Conservation (phyloP, 2,797 vertebrate species). For the Enteromius unitaeniatus region DNA sequence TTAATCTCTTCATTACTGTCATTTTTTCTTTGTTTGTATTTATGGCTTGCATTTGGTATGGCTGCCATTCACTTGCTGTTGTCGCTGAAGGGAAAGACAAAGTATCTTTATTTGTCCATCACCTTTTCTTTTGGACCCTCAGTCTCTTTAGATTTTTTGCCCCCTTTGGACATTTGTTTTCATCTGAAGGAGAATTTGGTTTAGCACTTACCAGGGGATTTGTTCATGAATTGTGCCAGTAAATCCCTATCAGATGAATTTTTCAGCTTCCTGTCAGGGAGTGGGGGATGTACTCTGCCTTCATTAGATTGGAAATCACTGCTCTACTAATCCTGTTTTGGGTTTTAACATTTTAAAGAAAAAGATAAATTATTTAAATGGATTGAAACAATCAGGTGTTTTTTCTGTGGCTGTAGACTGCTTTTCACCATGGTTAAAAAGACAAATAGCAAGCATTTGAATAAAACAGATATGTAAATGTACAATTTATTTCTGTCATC, state of each 20-base stretch:
- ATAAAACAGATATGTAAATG: slow-evolving; percentile 81
- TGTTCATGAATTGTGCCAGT: slow-evolving; percentile 45
- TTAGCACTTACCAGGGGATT: slow-evolving; percentile 45
- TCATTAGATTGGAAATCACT: slow-evolving; percentile 56
- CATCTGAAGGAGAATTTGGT: slow-evolving; percentile 43
- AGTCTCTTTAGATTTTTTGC: slow-evolving; percentile 11
- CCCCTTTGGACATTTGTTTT: slow-evolving; percentile 56
- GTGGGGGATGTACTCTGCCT: slow-evolving; percentile 46
- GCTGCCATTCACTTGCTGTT: slow-evolving; percentile 38
- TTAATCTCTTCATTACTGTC: slow-evolving; percentile 1
- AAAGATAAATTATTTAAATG: slow-evolving; percentile 65
- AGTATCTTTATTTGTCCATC: neutral
- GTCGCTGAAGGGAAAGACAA: slow-evolving; percentile 3
- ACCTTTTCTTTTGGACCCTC: neutral
- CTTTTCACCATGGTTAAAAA: slow-evolving; percentile 76
- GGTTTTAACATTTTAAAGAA: slow-evolving; percentile 77
- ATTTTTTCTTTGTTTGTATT: slow-evolving; percentile 58
- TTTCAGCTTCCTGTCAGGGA: slow-evolving; percentile 48
- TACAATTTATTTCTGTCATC: neutral
- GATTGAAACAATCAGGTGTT: slow-evolving; percentile 75
- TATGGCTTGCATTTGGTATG: slow-evolving; percentile 50
- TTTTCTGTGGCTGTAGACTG: slow-evolving; percentile 74
- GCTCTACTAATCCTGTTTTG: slow-evolving; percentile 66
- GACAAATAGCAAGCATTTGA: slow-evolving; percentile 71
- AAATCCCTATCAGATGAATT: slow-evolving; percentile 42